Conservation (phyloP, 2,888 invertebrate species). For the Habroteleia sp. region DNA sequence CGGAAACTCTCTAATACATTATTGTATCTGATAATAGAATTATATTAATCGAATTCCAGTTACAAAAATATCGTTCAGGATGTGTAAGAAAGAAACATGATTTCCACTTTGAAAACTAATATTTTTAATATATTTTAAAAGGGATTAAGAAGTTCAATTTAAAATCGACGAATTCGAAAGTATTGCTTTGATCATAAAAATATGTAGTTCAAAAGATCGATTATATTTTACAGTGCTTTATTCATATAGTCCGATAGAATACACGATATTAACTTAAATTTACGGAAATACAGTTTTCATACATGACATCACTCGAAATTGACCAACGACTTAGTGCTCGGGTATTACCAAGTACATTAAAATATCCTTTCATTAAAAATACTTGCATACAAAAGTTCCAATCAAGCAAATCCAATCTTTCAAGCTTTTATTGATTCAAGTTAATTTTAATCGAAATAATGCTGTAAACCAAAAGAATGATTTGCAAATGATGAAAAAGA, state of each 20-base stretch:
- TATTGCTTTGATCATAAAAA: background rate
- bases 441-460: no score
- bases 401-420: slow-evolving; percentile 27
- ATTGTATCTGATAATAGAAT: no score
- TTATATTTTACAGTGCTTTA: slow-evolving; percentile 62
- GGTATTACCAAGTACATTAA: slow-evolving; percentile 19
- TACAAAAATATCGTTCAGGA: no score
- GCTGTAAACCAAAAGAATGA: background rate
- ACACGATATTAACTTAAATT: slow-evolving; percentile 60
- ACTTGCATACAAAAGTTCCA: slow-evolving; percentile 19
- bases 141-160: no score
- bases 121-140: no score
- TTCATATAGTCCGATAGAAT: slow-evolving; percentile 58
- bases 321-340: slow-evolving; percentile 26
- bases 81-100: no score
- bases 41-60: no score
- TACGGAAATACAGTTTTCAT: slow-evolving; percentile 58
- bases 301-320: slow-evolving; percentile 40
- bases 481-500: slow-evolving; percentile 4
- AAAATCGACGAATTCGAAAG: no score
- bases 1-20: no score
- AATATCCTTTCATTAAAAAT: slow-evolving; percentile 31
- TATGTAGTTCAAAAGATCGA: background rate
- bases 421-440: background rate
- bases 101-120: no score